Percentiles rank a stretch among this genome's conserved stretches.
Conservation (phyloP, 2,797 vertebrate genomes). For the Paratrypauchen microcephalus region DNA sequence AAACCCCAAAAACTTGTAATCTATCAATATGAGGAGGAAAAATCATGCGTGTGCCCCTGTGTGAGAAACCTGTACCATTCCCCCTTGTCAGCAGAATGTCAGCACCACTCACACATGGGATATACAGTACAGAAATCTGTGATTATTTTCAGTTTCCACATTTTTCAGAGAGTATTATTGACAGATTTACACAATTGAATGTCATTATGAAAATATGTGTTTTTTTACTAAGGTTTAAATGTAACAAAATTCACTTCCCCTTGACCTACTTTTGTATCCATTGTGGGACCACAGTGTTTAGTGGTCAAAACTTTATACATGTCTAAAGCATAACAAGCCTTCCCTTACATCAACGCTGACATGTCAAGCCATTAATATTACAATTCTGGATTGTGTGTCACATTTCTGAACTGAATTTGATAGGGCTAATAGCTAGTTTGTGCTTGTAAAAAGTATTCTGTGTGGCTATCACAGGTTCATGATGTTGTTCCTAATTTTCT, state of each 20-base stretch:
- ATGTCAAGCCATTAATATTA: neutral
- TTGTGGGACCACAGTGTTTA: neutral
- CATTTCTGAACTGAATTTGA: neutral
- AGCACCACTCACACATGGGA: too few species aligned
- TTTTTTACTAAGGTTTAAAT: neutral
- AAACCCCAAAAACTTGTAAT: too few species aligned
- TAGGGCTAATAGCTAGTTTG: neutral
- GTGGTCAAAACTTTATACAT: neutral
- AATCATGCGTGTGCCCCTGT: too few species aligned
- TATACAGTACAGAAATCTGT: too few species aligned
- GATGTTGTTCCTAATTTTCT: constrained; percentile 15
- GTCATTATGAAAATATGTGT: neutral
- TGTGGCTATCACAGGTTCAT: constrained; percentile 7
- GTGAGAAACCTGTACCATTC: neutral
- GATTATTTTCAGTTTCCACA: too few species aligned
- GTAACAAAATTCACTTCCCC: neutral
- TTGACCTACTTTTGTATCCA: neutral
- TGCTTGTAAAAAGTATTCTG: neutral
- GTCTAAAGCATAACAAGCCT: neutral
- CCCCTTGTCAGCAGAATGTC: neutral
- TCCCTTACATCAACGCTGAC: neutral
- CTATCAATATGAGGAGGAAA: too few species aligned
- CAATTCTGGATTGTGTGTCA: neutral
- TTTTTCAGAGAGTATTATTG: neutral
- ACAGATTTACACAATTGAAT: neutral